phyloP scores from a whole-genome alignment of 1,140 invertebrate species.

The Leptoteleia sp. region DNA sequence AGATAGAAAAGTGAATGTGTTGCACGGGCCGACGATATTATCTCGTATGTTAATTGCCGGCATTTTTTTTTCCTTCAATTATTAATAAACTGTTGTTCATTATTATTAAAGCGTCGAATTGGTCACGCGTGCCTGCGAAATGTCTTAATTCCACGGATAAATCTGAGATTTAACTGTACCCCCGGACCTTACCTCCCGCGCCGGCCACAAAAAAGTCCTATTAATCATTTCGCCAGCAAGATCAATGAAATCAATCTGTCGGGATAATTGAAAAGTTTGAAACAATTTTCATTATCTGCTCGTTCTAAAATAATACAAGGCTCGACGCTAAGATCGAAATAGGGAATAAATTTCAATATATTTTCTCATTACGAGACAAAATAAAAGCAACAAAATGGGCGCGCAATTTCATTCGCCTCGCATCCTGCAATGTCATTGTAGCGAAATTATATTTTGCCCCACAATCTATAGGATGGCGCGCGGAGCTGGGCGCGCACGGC shows the following conservation, averaged over 20 bases:
- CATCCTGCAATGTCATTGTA: slow-evolving; percentile 60
- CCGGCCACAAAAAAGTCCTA: not conserved
- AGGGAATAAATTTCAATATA: slow-evolving; percentile 60
- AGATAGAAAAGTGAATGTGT: slow-evolving; percentile 43
- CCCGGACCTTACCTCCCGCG: too few species aligned
- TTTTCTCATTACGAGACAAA: slow-evolving; percentile 57
- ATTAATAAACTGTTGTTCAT: slow-evolving; percentile 25
- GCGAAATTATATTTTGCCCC: slow-evolving; percentile 58
- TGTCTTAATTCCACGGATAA: slow-evolving; percentile 5
- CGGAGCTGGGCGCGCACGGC: not conserved
- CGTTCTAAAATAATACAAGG: slow-evolving; percentile 25
- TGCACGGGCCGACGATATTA: slow-evolving; percentile 10
- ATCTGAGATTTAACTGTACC: too few species aligned
- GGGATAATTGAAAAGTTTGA: slow-evolving; percentile 53
- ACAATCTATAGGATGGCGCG: slow-evolving; percentile 33
- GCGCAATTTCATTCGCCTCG: slow-evolving; percentile 51
- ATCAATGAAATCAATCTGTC: slow-evolving; percentile 30
- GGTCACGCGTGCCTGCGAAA: not conserved
- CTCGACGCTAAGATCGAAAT: slow-evolving; percentile 33
- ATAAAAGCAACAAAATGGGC: slow-evolving; percentile 48
- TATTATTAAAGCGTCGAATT: slow-evolving; percentile 10
- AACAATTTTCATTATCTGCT: slow-evolving; percentile 50
- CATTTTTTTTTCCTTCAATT: slow-evolving; percentile 28
- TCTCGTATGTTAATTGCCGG: slow-evolving; percentile 27
- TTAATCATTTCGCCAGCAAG: slow-evolving; percentile 29